Base-by-base conservation (phyloP, 2,888 invertebrate species). In the Caenorhabditis parvicauda region DNA sequence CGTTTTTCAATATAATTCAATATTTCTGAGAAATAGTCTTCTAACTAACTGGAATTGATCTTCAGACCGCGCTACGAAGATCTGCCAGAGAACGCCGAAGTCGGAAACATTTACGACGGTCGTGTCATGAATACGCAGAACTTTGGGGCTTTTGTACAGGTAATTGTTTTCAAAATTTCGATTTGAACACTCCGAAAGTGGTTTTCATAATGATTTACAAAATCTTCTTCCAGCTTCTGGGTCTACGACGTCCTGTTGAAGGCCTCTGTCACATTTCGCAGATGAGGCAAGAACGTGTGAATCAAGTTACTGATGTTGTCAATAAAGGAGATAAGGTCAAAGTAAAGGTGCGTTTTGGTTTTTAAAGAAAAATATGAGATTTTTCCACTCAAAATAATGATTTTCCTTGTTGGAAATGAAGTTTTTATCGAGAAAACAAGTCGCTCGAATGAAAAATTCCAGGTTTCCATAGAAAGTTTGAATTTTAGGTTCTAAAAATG, bases 231-330 rank as follows among this genome's bases (percentile, higher is more conserved):
- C 49, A 94, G 83, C 85, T 98, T 22, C 92, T 94, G 79, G 93
- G 94, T 0, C 84, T 98, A 45, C 87, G 88, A 46, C 89, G 90
- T 70, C 87, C 82, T 50, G 91, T 91, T 88, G 98, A 98, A 82
- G 98, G 98, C 0, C 85, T 98, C 0, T 94, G 95, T 1, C 98
- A 99, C 81, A 95, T 98, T 75, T 96, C 96, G 0, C 85, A 86
- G 78, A 81, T 85, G 67, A 61, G 54, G 17, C 68, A 76, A 25
- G 73, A 79, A 42, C 86, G 95, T 59, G 95, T 98, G 9, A 90
- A 90, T 0, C 90, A 90, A 83, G 95, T 95, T 0, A 88, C 90
- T 0, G 96, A 98, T 83, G 93, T 96, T 4, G 91, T 96, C 0
- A 87, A 87, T 21, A 86, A 91, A 67, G 93, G 92, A 0, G 89